Base-by-base conservation (phyloP, 92 coral and sea anemone species). In the Meandrina meandrites region DNA sequence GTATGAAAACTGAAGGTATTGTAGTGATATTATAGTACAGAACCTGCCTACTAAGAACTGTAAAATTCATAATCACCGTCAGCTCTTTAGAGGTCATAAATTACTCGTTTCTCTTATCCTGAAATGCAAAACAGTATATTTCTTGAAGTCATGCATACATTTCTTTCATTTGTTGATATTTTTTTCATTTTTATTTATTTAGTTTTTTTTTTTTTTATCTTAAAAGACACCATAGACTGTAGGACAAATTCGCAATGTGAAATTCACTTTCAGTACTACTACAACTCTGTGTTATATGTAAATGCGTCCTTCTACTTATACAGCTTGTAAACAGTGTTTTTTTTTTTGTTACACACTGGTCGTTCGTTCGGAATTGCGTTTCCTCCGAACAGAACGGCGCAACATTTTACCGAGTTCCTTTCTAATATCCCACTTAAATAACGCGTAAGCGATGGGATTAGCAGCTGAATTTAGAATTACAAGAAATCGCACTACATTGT, bases 401-500 rank as follows among this genome's bases (percentile, higher is more conserved):
- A 84, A 54, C 24, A 74, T 36, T 56, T 73, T 54, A 37, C 19
- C 56, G 16, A 84, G 64, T 36, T 84, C 87, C 22, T 30, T 36
- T 84, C 57, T 84, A 17, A 84, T 56, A 21, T 84, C 87, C 4
- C 87, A 54, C 73, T 84, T 84, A 32, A 84, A 84, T 31, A 84
- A 34, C 28, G 87, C 80, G 19, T 84, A 84, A 30, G 87, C 87
- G 54, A 84, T 27, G 24, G 87, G 87, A 58, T 84, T 84, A 5
- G 72, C 80, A 15, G 80, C 87, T 3, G 87, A 84, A 34, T 84
- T 84, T 0, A 42, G 16, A 28, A 84, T 35, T 8, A 84, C 87
- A 6, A 84, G 66, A 74, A 84, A 53, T 6, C 19, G n/a, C 40
- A 84, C 87, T 1, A 18, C 66, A 19, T 18, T 34, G 34, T 15